These are phyloP conservation scores for Melanostoma scalare DNA, from an alignment of 2,888 invertebrate genomes.

Conservation along the genomic window DNA sequence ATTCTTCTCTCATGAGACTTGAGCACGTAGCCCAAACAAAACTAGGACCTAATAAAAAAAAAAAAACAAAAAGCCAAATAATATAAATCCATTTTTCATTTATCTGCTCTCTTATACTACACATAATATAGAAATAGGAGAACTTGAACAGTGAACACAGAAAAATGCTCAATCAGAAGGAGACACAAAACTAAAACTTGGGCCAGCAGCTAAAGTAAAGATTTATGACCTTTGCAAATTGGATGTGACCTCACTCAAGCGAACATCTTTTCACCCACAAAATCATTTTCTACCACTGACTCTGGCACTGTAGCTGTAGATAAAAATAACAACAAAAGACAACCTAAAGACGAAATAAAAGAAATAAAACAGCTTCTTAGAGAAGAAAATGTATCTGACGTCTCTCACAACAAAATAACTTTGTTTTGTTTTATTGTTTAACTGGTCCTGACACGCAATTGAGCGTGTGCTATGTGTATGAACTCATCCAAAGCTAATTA, in stretches of 20 bases:
- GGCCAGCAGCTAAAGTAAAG: conserved; percentile 31
- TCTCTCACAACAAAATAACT: conserved; percentile 48
- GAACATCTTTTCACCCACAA: conserved; percentile 58
- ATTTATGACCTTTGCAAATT: conserved; percentile 70
- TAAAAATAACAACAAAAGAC: conserved; percentile 50
- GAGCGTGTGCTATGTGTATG: conserved; percentile 61
- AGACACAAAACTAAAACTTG: conserved; percentile 24
- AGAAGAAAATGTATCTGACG: conserved; percentile 63
- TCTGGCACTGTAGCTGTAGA: conserved; percentile 25
- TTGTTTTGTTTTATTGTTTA: conserved; percentile 67
- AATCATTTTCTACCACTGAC: conserved; percentile 36
- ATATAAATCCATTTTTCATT: conserved; percentile 22
- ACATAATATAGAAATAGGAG: not conserved
- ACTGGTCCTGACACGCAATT: conserved; percentile 68
- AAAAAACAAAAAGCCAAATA: conserved; percentile 9
- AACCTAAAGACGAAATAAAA: conserved; percentile 21
- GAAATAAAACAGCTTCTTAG: conserved; percentile 42
- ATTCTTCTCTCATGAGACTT: not conserved
- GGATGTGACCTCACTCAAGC: conserved; percentile 64
- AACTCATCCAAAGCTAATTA: conserved; percentile 68
- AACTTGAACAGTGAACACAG: not conserved
- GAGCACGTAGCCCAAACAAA: not conserved
- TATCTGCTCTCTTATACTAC: not conserved
- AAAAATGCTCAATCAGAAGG: conserved; percentile 9
- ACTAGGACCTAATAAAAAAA: not conserved